Base-by-base conservation (phyloP, 2,113 vertebrate species). In the Alligator sinensis region DNA sequence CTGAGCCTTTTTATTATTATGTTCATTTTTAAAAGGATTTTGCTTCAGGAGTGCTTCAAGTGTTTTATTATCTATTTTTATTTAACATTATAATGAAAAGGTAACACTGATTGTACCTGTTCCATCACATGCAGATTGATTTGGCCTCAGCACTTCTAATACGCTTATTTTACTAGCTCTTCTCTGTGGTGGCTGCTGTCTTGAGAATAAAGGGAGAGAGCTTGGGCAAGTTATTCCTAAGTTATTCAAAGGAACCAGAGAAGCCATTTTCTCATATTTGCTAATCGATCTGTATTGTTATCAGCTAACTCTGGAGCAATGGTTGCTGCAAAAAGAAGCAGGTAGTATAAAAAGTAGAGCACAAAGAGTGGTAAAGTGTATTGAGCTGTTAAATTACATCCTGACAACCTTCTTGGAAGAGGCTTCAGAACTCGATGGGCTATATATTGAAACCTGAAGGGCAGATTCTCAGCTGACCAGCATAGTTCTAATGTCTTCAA, bases 61-160 rank as follows among this genome's bases (percentile, higher is more conserved):
- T 83, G 74, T 58, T 90, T 91, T 94, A 74, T 94, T 95, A 92
- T 88, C 77, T 81, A 66, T 90, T 96, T 94, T 88, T 92, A 94
- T 94, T 93, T 88, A 76, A 81, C 62, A 81, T 80, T 86, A 61
- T 55, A 93, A 77, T 61, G 86, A 91, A 88, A 79, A 89, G 80
- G 86, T 88, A 81, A 58, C 70, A 89, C 77, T 82, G 77, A 95
- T 96, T 94, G 81, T 0, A 0, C 64, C 61, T 89, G 78, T 90
- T 57, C 75, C 60, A 3, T 83, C 61, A 38, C 4, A 64, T 38
- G n/a, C 82, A 92, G 30, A 81, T 17, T 81, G 75, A 38, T 68
- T 80, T 64, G 68, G 63, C 38, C 58, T 47, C 1, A 0, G 91
- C 85, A 85, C 92, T 94, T 63, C 15, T 78, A 90, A 94, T 90